These are phyloP conservation scores for Bombus waltoni DNA, from an alignment of 1,140 invertebrate species.

Conservation along the genomic window DNA sequence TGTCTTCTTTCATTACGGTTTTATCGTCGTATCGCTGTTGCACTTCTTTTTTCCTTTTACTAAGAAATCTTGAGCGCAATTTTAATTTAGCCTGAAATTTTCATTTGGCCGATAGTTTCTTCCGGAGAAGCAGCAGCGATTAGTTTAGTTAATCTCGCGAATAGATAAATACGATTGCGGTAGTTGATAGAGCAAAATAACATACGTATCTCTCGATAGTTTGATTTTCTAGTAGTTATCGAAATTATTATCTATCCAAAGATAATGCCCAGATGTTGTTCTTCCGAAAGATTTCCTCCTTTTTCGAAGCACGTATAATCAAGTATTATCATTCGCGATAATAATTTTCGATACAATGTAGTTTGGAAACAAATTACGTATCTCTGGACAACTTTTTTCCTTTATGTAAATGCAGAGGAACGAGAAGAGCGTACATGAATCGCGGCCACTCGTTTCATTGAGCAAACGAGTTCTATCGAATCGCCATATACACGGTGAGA, in stretches of 20 bases:
- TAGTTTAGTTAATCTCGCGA: too few relatives aligned
- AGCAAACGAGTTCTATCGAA: conserved; percentile 38
- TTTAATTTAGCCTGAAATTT: not conserved
- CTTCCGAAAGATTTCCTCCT: too few relatives aligned
- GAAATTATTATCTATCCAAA: not conserved
- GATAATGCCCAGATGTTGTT: not conserved
- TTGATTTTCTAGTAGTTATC: not conserved
- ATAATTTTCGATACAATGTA: not conserved
- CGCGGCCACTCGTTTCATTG: not conserved
- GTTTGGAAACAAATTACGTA: not conserved
- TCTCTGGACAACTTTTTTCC: not conserved
- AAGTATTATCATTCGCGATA: too few relatives aligned
- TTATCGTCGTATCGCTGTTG: not conserved
- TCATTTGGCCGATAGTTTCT: not conserved
- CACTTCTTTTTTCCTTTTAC: not conserved
- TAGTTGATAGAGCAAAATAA: not conserved
- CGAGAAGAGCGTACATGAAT: not conserved
- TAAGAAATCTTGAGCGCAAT: not conserved
- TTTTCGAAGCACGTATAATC: not conserved
- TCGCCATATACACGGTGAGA: not conserved
- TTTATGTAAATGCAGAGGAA: not conserved
- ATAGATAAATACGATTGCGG: not conserved
- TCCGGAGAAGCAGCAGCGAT: accelerated
- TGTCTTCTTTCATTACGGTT: not conserved
- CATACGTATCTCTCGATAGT: not conserved